These are phyloP conservation scores for Cuculus canorus DNA, from an alignment of 2,797 vertebrate species.

Conservation along the genomic window DNA sequence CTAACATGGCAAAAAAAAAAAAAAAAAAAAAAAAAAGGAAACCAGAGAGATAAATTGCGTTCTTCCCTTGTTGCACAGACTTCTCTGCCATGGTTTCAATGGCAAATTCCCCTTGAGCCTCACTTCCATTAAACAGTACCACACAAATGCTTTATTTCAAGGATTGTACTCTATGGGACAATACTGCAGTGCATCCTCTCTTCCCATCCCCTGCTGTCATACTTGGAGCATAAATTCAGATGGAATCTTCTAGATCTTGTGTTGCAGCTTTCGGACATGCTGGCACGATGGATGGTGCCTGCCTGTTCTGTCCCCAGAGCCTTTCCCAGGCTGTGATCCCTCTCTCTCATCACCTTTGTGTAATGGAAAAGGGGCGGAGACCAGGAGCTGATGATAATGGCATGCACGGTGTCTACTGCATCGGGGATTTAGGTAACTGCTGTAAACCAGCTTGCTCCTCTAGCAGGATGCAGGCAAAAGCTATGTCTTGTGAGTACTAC, in stretches of 20 bases:
- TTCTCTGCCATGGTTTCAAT: not conserved
- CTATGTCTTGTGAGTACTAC: not conserved
- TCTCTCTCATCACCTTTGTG: not conserved
- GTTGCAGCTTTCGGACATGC: not conserved
- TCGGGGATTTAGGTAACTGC: not conserved
- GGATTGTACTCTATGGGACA: not conserved
- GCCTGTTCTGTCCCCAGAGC: not conserved
- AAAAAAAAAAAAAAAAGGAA: not conserved
- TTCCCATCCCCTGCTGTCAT: not conserved
- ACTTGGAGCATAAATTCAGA: not conserved
- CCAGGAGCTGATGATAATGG: not conserved
- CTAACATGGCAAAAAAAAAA: slow-evolving; percentile 25
- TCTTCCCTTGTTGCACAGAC: not conserved
- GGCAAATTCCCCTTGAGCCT: not conserved
- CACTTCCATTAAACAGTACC: not conserved
- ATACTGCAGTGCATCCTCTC: not conserved
- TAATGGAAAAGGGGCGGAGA: not conserved
- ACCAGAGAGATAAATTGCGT: not conserved
- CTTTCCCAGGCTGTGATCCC: not conserved
- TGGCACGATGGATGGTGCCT: not conserved
- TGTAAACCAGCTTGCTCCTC: not conserved
- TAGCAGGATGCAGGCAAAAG: not conserved
- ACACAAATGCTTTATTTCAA: not conserved
- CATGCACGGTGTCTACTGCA: rapidly evolving
- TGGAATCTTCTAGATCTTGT: not conserved